Base-by-base conservation (phyloP, 2,113 vertebrate genomes). In the Erinaceus europaeus region DNA sequence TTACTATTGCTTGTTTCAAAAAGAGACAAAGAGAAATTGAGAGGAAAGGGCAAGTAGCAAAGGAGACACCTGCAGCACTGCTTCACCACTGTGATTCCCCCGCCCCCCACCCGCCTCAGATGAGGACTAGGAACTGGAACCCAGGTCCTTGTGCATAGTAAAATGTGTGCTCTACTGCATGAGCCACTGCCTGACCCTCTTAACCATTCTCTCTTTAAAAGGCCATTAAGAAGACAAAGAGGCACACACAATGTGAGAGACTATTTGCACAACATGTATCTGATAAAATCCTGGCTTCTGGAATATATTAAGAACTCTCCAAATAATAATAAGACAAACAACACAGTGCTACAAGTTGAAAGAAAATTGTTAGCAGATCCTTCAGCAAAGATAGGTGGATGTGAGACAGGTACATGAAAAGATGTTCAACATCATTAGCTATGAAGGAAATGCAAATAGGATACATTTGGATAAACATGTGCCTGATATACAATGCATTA, bases 221-320 rank as follows among this genome's bases (percentile, higher is more conserved):
- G 65, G 67, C 40, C 69, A 0, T 69, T 79, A 62, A 64, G 69
- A 88, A 38, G 80, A 65, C 34, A 67, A 55, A 82, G 79, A 74
- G 34, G 73, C 14, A 62, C 72, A n/a, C 9, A 18, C 27, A 18
- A n/a, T n/a, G 78, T 21, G 36, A 20, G 36, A 77, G 86, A 77
- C 73, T 87, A 85, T 90, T 77, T 46, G 46, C 53, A 81, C 67
- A 84, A 59, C 25, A 62, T 4, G 9, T 74, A 36, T 79, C n/a
- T 85, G n/a, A 64, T 74, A 77, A 78, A 85, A 53, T 34, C 20
- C 1, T 86, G 71, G 14, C 2, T 55, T 88, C 68, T 25, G 20
- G 25, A 38, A 52, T 82, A 57, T 18, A 72, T 61, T 59, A 89
- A 52, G 34, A 81, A 81, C 12, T 50, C 25, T 82, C 25, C 40